Evolutionary conservation across 2,797 vertebrate species (phyloP).

Genomic region (Chelmon rostratus): DNA sequence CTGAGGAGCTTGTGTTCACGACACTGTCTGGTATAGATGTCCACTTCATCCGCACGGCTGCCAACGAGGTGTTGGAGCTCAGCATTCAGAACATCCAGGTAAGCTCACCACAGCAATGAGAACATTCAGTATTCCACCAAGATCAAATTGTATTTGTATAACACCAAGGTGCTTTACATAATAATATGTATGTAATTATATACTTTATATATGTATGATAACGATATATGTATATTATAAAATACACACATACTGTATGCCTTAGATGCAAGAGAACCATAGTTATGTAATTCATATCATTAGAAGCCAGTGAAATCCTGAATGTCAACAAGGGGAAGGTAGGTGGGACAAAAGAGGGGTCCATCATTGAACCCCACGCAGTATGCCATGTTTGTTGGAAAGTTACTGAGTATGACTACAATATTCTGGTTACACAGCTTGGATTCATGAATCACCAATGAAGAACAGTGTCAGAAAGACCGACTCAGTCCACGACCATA

Average conservation of each 20-base stretch:
- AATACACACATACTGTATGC: neutral
- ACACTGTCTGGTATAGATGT: conserved; percentile 91
- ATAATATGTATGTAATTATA: neutral
- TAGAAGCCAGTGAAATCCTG: neutral
- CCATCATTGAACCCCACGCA: neutral
- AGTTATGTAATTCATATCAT: neutral
- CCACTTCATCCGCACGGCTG: conserved; percentile 91
- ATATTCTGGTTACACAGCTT: no score
- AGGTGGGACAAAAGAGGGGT: neutral
- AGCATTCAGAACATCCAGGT: conserved; percentile 95
- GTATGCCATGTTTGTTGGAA: neutral
- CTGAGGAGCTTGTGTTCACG: conserved; percentile 94
- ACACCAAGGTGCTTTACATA: neutral
- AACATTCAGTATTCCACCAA: neutral
- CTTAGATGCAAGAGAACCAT: no score
- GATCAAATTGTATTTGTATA: neutral
- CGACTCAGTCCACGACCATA: neutral
- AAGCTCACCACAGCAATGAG: conserved; percentile 11
- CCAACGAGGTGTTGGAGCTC: conserved; percentile 93
- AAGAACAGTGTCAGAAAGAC: no score
- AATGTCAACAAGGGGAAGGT: neutral
- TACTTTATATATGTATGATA: no score
- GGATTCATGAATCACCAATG: neutral
- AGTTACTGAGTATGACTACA: no score
- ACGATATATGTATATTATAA: no score